These are phyloP conservation scores for Sericinus montela DNA, from an alignment of 2,888 invertebrate genomes.

Conservation along the genomic window DNA sequence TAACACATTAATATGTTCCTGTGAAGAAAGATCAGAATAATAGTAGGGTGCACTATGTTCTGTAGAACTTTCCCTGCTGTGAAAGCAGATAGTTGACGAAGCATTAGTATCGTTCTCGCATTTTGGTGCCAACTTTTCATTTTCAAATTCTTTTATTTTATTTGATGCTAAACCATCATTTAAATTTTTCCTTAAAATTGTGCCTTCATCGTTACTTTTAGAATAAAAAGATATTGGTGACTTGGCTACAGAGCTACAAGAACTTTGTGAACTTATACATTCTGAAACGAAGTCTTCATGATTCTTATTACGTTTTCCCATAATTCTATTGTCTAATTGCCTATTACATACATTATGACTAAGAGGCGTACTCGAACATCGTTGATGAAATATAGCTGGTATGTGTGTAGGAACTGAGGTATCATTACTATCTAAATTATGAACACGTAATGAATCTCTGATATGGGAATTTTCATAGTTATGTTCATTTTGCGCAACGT, in stretches of 20 bases:
- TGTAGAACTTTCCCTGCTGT: conserved; percentile 81
- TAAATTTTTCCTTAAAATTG: conserved; percentile 59
- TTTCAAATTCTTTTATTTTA: conserved; percentile 70
- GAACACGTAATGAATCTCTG: conserved; percentile 24
- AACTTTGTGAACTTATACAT: conserved; percentile 58
- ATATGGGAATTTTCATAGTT: conserved; percentile 32
- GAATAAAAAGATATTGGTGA: conserved; percentile 72
- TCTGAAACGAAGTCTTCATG: conserved; percentile 46
- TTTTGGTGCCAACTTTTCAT: conserved; percentile 55
- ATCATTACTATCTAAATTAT: conserved; percentile 11
- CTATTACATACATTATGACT: conserved; percentile 36
- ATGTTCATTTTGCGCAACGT: conserved; percentile 26
- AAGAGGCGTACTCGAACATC: conserved; percentile 64
- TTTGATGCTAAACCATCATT: conserved; percentile 59
- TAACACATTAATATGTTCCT: conserved; percentile 69
- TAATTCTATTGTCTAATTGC: conserved; percentile 31
- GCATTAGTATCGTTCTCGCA: conserved; percentile 49
- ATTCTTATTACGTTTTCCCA: conserved; percentile 37
- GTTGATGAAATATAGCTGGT: conserved; percentile 31
- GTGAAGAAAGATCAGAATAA: conserved; percentile 86
- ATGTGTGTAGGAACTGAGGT: not conserved
- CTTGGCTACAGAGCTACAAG: conserved; percentile 56
- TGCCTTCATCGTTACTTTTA: conserved; percentile 63
- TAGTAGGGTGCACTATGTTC: conserved; percentile 90
- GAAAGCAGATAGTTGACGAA: conserved; percentile 68